These are phyloP conservation scores for Enteromius treurensis DNA, from an alignment of 2,797 vertebrate genomes.

Conservation along the genomic window DNA sequence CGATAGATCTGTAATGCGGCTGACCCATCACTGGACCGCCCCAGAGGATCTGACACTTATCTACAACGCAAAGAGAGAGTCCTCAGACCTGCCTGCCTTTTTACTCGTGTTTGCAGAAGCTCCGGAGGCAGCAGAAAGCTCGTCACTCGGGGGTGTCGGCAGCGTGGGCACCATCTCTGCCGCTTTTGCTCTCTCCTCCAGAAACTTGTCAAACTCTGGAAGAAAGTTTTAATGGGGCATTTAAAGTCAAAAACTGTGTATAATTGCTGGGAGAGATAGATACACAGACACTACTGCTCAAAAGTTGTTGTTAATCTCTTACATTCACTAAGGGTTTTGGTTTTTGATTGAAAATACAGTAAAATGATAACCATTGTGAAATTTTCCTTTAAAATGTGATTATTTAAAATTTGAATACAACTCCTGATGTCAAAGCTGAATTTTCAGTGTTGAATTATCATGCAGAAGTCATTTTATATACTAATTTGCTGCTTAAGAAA, in stretches of 20 bases:
- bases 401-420: not conserved
- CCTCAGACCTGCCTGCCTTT: conserved; percentile 87
- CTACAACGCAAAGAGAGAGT: conserved; percentile 89
- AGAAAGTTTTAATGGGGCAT: not conserved
- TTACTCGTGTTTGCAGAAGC: conserved; percentile 78
- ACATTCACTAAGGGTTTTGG: not conserved
- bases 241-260: too few species aligned
- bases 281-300: too few species aligned
- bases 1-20: conserved; percentile 38
- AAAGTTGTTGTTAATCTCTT: not conserved
- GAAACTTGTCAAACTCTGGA: conserved; percentile 96
- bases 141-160: conserved; percentile 83
- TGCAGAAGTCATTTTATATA: not conserved
- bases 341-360: not conserved
- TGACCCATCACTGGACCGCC: conserved; percentile 49
- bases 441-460: not conserved
- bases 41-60: conserved; percentile 36
- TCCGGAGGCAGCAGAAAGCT: conserved; percentile 72
- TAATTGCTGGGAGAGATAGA: not conserved
- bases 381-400: not conserved
- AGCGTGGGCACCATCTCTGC: conserved; percentile 88
- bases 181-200: conserved; percentile 97
- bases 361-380: not conserved
- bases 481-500: not conserved
- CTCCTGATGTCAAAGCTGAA: not conserved